Conservation (phyloP, 2,888 invertebrate genomes). For the Habroteleia sp. region DNA sequence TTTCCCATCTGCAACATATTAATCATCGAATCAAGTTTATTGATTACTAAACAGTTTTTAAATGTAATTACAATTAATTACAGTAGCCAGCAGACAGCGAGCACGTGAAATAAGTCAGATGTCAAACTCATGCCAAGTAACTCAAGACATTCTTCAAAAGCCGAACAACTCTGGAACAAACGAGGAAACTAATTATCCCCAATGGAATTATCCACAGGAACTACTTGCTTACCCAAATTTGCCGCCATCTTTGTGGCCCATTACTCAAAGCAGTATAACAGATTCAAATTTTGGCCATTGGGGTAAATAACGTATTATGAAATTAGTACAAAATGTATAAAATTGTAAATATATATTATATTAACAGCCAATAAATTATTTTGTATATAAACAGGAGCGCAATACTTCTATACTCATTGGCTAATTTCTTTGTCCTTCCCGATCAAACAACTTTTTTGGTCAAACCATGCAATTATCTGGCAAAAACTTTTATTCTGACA, state of each 20-base stretch:
- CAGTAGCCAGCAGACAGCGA: conserved; percentile 77
- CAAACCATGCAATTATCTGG: no score
- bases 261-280: conserved; percentile 82
- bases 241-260: conserved; percentile 84
- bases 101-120: conserved; percentile 63
- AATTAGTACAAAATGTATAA: no score
- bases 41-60: background rate
- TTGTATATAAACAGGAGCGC: no score
- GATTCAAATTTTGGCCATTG: conserved; percentile 83
- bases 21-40: conserved; percentile 3
- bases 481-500: no score
- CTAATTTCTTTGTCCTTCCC: no score
- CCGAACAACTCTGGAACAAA: conserved; percentile 76
- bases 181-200: conserved; percentile 81
- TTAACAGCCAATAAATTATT: no score
- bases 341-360: no score
- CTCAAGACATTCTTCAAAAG: conserved; percentile 69
- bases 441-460: no score
- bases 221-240: conserved; percentile 82
- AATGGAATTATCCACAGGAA: conserved; percentile 83
- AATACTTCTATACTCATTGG: no score
- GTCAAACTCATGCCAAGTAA: conserved; percentile 70
- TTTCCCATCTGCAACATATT: background rate
- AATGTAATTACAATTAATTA: conserved; percentile 37
- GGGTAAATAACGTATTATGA: conserved; percentile 82